These are phyloP conservation scores for Autographa pulchrina DNA, from an alignment of 2,888 invertebrate species.

Conservation along the genomic window DNA sequence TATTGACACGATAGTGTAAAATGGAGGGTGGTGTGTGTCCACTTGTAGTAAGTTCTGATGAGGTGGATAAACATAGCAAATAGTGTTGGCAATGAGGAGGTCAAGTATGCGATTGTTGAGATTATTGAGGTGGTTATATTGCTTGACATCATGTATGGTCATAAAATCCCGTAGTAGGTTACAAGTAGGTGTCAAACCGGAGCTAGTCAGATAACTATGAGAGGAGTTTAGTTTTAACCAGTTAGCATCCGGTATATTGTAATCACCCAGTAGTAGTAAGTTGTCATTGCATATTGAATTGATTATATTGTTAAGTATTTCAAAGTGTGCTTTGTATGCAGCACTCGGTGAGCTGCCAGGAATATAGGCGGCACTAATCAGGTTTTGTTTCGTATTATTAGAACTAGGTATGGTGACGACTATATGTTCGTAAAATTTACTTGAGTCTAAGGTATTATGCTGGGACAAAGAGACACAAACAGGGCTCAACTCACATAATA, in stretches of 20 bases:
- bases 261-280: conserved; percentile 10
- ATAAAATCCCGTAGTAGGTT: conserved; percentile 8
- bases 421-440: too few relatives aligned
- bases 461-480: too few relatives aligned
- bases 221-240: not conserved
- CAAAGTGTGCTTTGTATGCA: not conserved
- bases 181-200: not conserved
- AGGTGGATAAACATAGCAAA: not conserved
- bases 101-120: conserved; percentile 12
- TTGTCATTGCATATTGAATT: not conserved
- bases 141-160: conserved; percentile 2
- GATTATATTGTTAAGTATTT: not conserved
- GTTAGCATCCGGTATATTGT: conserved; percentile 7
- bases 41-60: not conserved
- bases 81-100: conserved; percentile 3
- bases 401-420: too few relatives aligned
- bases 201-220: not conserved
- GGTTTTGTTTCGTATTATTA: too few relatives aligned
- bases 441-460: too few relatives aligned
- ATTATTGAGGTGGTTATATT: conserved; percentile 16
- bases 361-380: too few relatives aligned
- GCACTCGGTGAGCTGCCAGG: too few relatives aligned
- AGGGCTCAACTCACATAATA: not conserved
- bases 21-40: conserved; percentile 15
- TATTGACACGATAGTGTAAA: too few relatives aligned